Conservation (phyloP, 2,113 vertebrate genomes). For the Leucoraja erinaceus region DNA sequence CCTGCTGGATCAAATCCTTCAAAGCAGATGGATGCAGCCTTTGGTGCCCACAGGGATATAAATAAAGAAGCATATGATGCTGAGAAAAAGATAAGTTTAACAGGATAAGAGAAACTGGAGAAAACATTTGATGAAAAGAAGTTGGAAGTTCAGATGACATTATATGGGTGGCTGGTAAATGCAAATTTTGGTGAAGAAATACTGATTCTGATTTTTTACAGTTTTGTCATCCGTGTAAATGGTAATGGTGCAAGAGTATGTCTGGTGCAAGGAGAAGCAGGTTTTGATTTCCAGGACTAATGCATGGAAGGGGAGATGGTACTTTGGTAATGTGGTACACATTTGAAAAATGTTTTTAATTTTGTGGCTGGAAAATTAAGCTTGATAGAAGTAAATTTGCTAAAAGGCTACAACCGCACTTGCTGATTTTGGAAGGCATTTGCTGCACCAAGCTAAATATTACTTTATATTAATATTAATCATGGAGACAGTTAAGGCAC, state of each 20-base stretch:
- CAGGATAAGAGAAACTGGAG: constrained; percentile 3
- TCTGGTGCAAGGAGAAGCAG: not conserved
- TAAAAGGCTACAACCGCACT: not conserved
- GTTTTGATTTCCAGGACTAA: constrained; percentile 3
- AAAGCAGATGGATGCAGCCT: not conserved
- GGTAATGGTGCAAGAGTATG: not conserved
- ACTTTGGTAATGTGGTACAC: not conserved
- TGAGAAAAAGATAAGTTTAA: not conserved
- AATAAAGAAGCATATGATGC: not conserved
- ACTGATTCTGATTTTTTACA: not conserved
- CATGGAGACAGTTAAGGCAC: not conserved
- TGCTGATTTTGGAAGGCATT: not conserved
- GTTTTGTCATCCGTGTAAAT: not conserved
- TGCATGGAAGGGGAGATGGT: not conserved
- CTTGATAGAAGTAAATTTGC: not conserved
- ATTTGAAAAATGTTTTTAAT: not conserved
- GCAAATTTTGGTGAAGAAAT: not conserved
- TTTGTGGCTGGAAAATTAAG: constrained; percentile 1
- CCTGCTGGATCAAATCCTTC: not conserved
- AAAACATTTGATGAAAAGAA: not conserved
- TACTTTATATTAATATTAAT: not conserved
- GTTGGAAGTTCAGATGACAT: not conserved
- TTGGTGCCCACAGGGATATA: not conserved
- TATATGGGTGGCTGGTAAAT: not conserved
- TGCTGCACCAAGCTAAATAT: not conserved